These are phyloP conservation scores for Caranx melampygus DNA, from an alignment of 2,113 vertebrate species.

Conservation along the genomic window DNA sequence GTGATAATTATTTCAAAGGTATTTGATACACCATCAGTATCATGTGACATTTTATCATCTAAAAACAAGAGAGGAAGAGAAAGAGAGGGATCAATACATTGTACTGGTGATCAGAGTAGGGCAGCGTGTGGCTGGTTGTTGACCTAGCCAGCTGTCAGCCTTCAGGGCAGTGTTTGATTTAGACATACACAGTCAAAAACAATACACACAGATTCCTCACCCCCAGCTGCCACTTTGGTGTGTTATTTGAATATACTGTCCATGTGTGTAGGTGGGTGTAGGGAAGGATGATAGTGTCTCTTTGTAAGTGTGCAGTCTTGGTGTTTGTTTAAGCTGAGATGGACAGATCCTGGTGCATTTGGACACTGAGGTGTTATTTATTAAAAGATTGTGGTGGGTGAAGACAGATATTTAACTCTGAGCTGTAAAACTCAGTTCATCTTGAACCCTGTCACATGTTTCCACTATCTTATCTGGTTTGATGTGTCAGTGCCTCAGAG, in stretches of 20 bases:
- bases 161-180: constrained; percentile 30
- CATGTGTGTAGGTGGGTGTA: constrained; percentile 39
- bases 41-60: not conserved
- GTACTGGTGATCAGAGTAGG: constrained; percentile 23
- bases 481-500: too few relatives aligned
- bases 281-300: constrained; percentile 19
- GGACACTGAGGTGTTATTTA: not conserved
- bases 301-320: constrained; percentile 19
- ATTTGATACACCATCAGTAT: not conserved
- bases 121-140: constrained; percentile 31
- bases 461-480: too few relatives aligned
- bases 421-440: too few relatives aligned
- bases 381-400: constrained; percentile 1
- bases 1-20: not conserved
- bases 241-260: not conserved
- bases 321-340: not conserved
- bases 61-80: not conserved
- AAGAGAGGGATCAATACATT: constrained; percentile 32
- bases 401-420: too few relatives aligned
- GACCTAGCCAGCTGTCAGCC: constrained; percentile 39
- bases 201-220: not conserved
- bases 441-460: too few relatives aligned
- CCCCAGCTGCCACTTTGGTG: not conserved
- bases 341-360: not conserved
- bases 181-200: constrained; percentile 11